Base-by-base conservation (phyloP, 2,888 invertebrate species). In the Ellobium chinense region DNA sequence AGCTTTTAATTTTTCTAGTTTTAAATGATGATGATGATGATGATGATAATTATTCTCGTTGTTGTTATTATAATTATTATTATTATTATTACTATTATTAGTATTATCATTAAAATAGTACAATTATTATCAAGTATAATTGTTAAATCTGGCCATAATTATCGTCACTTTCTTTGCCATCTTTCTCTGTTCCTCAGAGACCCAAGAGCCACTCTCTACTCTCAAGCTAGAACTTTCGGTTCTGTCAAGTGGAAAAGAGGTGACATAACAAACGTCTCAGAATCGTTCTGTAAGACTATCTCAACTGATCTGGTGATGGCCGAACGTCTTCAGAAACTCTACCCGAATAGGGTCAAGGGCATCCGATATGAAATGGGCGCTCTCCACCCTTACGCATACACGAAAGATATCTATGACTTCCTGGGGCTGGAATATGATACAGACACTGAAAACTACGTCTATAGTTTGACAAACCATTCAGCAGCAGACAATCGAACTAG, bases 361-460 rank as follows among this genome's bases (percentile, higher is more conserved):
- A 72, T 83, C n/a, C 21, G 81, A 29, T 83, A 83, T 34, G 83
- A 83, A 36, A 58, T 34, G 4, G 66, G 81, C n/a, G 81, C 83
- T 29, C 31, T 69, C 24, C 31, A 58, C 5, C 65, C 80, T 2
- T 4, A 62, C 14, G 36, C 69, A 18, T 70, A 75, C 24, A 73
- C 78, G 0, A 54, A 75, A 63, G 77, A 74, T 4, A 37, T 83
- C 56, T 83, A 83, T 70, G 21, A 21, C 4, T 83, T 83, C 21
- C 18, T 83, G 14, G 72, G 73, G 0, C 39, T 83, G 18, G 54
- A 54, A 9, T 72, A 36, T 31, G 68, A 56, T 5, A 9, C 14
- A 2, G 60, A 34, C 24, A 18, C 36, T 3, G 39, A 1, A 7
- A 31, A 39, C 1, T 73, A 27, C 29, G 36, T 62, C 31, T 4